These are phyloP conservation scores for Gulo gulo DNA, from an alignment of 2,113 vertebrate genomes.

Conservation along the genomic window DNA sequence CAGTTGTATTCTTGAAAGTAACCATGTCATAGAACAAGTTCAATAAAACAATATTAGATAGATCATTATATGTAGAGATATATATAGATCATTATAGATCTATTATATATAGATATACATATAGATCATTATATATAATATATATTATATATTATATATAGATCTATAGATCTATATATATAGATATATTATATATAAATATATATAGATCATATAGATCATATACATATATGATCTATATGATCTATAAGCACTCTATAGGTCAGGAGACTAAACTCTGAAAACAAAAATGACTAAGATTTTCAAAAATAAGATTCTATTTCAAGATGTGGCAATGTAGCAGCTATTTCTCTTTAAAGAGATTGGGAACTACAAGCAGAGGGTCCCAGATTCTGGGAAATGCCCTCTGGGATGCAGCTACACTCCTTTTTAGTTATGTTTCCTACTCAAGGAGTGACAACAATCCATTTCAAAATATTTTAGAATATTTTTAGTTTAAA, in stretches of 20 bases:
- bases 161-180: no score
- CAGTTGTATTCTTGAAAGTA: not conserved
- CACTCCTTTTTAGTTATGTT: constrained; percentile 29
- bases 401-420: not conserved
- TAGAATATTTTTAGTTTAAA: constrained; percentile 22
- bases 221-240: not conserved
- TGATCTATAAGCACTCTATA: not conserved
- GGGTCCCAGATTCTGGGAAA: not conserved
- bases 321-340: not conserved
- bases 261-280: not conserved
- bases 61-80: no score
- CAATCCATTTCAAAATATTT: not conserved
- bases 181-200: no score
- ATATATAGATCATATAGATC: no score
- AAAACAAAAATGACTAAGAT: not conserved
- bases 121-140: no score
- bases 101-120: no score
- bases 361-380: not conserved
- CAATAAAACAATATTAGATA: not conserved
- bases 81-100: no score
- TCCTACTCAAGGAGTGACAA: not conserved
- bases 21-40: not conserved
- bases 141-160: no score
- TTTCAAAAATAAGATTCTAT: not conserved
- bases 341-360: not conserved